Evolutionary conservation across 2,113 vertebrate genomes (phyloP).

Genomic region (Ranitomeya imitator): DNA sequence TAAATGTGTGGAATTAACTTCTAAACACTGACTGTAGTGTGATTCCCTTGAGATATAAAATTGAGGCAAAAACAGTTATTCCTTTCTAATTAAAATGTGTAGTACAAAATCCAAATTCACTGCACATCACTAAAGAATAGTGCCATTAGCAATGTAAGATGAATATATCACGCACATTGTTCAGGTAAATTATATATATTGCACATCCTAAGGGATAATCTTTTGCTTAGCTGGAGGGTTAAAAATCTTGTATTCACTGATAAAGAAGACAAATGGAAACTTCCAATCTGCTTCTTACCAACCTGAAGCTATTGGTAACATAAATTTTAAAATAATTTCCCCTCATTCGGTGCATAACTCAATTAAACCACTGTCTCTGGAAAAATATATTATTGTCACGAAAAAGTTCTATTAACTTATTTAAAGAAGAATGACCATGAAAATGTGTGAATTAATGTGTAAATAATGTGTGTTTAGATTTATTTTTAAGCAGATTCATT

Average conservation of each 20-base stretch:
- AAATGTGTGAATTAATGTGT: background rate
- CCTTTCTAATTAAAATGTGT: conserved; percentile 1
- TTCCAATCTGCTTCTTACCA: conserved; percentile 8
- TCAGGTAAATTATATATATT: conserved; percentile 30
- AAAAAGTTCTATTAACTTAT: background rate
- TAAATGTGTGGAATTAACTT: background rate
- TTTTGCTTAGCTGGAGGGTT: conserved; percentile 20
- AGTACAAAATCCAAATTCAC: background rate
- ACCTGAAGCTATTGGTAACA: conserved; percentile 15
- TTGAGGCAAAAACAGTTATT: background rate
- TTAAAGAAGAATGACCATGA: conserved; percentile 4
- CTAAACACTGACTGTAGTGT: background rate
- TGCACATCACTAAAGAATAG: background rate
- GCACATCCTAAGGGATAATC: conserved; percentile 15
- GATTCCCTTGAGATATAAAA: background rate
- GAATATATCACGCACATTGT: background rate
- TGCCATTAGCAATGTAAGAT: conserved; percentile 20
- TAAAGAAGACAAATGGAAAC: conserved; percentile 16
- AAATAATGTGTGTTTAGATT: background rate
- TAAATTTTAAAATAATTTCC: background rate
- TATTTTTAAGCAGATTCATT: background rate
- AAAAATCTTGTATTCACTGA: conserved; percentile 1
- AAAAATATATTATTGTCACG: background rate
- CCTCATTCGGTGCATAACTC: background rate
- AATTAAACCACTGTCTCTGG: conserved; percentile 16